Base-by-base conservation (phyloP, 2,113 vertebrate species). In the Dinomys branickii region DNA sequence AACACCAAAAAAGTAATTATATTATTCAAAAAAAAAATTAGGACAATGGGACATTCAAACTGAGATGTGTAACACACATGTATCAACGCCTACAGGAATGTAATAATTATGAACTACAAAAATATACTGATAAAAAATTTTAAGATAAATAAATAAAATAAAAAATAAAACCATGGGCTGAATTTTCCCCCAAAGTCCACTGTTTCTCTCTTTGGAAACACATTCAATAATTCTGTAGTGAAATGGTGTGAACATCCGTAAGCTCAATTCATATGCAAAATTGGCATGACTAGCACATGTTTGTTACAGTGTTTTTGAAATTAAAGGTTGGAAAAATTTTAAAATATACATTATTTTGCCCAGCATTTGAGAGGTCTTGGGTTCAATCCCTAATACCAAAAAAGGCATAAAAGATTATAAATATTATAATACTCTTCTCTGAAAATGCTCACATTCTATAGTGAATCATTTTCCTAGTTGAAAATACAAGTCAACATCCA, bases 131-230 rank as follows among this genome's bases (percentile, higher is more conserved):
- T 75, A 3, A 47, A 77, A 77, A 77, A 77, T 24, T 47, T 47
- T 92, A 75, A 35, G 65, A n/a, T 69, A 47, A 41, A 75, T 44
- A 75, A 75, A 50, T 75, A 77, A 77, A 47, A 28, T 77, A 47
- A 77, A 77, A 77, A 77, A 12, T 38, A 38, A 77, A 81, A 83
- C 82, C 50, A 69, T 47, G 22, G 35, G 73, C 52, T 77, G 44
- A 92, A 89, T 77, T 69, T 92, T 78, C 16, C 50, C 50, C 52
- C n/a, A 5, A 88, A 91, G 44, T 81, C 65, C 84, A n/a, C 47
- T 88, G 44, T 61, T 96, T 90, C 85, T 84, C 86, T 82, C 26
- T 89, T 91, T 95, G 80, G 58, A 90, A 96, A 86, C 85, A 58
- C 63, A 59, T 83, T 65, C 73, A 75, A 41, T 47, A 59, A 88